Percentiles rank a stretch among this genome's conserved stretches.
Conservation (phyloP, 2,113 vertebrate species). For the Bostrychus sinensis region DNA sequence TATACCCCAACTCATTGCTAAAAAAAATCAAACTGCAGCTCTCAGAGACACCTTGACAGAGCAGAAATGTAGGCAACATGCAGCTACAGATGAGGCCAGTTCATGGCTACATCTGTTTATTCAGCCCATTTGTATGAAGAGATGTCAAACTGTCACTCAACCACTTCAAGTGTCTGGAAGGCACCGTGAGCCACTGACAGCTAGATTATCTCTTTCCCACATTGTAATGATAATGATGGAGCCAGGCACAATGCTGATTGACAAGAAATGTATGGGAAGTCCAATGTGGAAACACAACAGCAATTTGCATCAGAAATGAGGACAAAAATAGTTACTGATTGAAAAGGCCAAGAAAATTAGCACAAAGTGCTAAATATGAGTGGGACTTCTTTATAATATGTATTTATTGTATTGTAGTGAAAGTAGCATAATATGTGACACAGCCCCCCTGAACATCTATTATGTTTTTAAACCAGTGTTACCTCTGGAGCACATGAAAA, state of each 20-base stretch:
- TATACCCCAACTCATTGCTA: background rate
- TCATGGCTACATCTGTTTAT: slow-evolving; percentile 21
- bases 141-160: slow-evolving; percentile 37
- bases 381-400: background rate
- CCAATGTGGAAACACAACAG: slow-evolving; percentile 18
- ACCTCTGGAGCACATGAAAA: slow-evolving; percentile 35
- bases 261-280: slow-evolving; percentile 32
- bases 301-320: slow-evolving; percentile 13
- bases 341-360: background rate
- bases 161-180: slow-evolving; percentile 20
- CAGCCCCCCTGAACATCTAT: background rate
- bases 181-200: slow-evolving; percentile 39
- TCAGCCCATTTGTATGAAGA: slow-evolving; percentile 21
- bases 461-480: slow-evolving; percentile 3
- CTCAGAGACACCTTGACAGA: slow-evolving; percentile 10
- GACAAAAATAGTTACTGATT: background rate
- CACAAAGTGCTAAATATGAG: background rate
- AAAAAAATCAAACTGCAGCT: no score
- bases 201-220: slow-evolving; percentile 39
- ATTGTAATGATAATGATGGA: slow-evolving; percentile 26
- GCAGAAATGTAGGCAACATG: slow-evolving; percentile 1
- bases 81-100: slow-evolving; percentile 9
- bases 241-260: slow-evolving; percentile 30
- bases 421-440: slow-evolving; percentile 3
- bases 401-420: background rate